These are phyloP conservation scores for Microcebus ravelobensis DNA, from an alignment of 2,113 vertebrate species.

Conservation along the genomic window DNA sequence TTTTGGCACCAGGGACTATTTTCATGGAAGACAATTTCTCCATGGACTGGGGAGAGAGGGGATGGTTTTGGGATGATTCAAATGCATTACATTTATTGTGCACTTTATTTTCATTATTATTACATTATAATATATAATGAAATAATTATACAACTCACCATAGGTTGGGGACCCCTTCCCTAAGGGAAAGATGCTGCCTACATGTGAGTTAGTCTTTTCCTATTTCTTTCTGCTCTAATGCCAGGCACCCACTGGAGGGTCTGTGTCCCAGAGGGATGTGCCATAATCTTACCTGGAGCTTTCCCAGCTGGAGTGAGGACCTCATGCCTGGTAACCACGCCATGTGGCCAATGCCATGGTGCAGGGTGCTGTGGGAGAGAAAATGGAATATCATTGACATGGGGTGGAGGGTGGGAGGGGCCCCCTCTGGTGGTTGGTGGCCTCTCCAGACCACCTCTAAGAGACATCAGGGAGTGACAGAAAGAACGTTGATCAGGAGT, in stretches of 20 bases:
- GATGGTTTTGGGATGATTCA: too few species aligned
- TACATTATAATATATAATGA: too few species aligned
- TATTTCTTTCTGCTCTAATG: neutral
- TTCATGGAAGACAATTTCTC: too few species aligned
- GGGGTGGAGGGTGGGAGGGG: neutral
- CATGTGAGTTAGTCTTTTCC: neutral
- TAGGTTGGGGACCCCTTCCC: too few species aligned
- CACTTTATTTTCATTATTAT: too few species aligned
- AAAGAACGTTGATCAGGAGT: neutral
- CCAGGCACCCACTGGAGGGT: neutral
- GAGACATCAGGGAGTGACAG: neutral
- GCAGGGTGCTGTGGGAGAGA: neutral
- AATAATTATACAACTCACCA: too few species aligned
- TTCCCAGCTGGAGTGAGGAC: neutral
- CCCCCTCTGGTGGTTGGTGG: neutral
- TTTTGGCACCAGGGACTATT: too few species aligned
- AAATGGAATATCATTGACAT: too few species aligned
- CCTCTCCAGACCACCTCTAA: neutral
- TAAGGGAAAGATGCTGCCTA: neutral
- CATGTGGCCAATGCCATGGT: neutral
- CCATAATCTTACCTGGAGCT: neutral
- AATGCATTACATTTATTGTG: too few species aligned
- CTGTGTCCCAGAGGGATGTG: neutral
- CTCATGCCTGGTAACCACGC: too few species aligned
- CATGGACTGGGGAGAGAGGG: too few species aligned